phyloP scores from a whole-genome alignment of 2,113 vertebrate genomes.

The Corythornis vintsioides region DNA sequence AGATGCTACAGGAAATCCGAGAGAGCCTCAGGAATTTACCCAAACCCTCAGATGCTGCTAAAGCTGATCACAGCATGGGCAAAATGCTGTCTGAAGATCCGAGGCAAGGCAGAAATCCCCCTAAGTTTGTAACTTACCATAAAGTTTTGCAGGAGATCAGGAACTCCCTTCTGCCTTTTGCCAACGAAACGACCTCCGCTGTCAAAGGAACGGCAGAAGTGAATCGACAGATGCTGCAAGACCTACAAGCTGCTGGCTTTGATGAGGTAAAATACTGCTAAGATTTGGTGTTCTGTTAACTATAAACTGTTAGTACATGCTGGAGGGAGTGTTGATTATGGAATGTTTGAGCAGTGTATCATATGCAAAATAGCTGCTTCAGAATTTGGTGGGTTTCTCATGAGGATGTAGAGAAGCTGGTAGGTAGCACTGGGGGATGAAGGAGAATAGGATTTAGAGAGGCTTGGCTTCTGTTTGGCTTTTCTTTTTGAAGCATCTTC shows the following conservation, averaged over 20 bases:
- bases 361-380: background rate
- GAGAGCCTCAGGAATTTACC: conserved; percentile 94
- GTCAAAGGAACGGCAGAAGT: conserved; percentile 78
- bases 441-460: background rate
- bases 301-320: background rate
- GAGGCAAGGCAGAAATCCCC: conserved; percentile 87
- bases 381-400: background rate
- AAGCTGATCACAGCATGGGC: conserved; percentile 77
- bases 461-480: background rate
- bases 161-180: conserved; percentile 91
- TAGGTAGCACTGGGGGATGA: background rate
- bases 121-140: conserved; percentile 88
- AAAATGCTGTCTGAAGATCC: conserved; percentile 87
- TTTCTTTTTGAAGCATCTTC: background rate
- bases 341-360: background rate
- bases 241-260: conserved; percentile 86
- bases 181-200: conserved; percentile 82
- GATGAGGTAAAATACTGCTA: conserved; percentile 86
- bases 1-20: conserved; percentile 97
- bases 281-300: background rate
- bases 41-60: conserved; percentile 88
- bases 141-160: conserved; percentile 95
- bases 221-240: conserved; percentile 88
- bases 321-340: background rate
- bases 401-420: background rate